phyloP scores from a whole-genome alignment of 2,113 vertebrate genomes.

The Poeciliopsis prolifica region DNA sequence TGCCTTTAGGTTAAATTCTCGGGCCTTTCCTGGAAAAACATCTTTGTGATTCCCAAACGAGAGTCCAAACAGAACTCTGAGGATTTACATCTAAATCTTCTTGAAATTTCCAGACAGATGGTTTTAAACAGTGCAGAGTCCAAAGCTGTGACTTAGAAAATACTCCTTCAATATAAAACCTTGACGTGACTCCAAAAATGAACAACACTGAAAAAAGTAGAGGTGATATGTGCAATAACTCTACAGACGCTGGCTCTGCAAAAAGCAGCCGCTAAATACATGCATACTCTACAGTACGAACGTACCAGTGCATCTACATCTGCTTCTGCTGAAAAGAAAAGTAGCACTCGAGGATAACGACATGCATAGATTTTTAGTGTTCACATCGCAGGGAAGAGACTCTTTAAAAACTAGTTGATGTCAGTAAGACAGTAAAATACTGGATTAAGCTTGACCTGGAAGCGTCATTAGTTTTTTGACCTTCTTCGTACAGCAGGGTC shows the following conservation, averaged over 20 bases:
- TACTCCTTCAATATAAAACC: conserved; percentile 46
- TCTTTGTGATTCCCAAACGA: conserved; percentile 11
- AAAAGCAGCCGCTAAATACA: conserved; percentile 57
- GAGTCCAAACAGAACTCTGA: conserved; percentile 19
- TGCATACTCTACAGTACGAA: conserved; percentile 74
- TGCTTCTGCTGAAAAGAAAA: conserved; percentile 50
- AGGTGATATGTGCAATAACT: conserved; percentile 62
- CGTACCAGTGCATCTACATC: conserved; percentile 63
- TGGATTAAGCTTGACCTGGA: conserved; percentile 17
- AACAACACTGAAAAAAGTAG: conserved; percentile 25
- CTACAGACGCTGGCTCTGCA: conserved; percentile 58
- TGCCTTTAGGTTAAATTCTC: conserved; percentile 18
- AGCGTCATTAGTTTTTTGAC: not conserved
- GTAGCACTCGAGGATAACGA: conserved; percentile 64
- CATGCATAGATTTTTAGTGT: conserved; percentile 80
- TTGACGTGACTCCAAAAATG: conserved; percentile 10
- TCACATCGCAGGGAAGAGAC: conserved; percentile 67
- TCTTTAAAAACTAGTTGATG: conserved; percentile 41
- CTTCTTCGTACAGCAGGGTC: conserved; percentile 1
- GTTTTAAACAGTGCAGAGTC: conserved; percentile 21
- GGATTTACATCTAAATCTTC: conserved; percentile 1
- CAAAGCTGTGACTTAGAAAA: conserved; percentile 46
- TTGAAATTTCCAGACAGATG: conserved; percentile 28
- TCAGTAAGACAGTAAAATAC: conserved; percentile 12
- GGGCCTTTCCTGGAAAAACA: conserved; percentile 11